Percentiles rank a stretch among this genome's conserved stretches.
Evolutionary conservation across 2,797 vertebrate genomes (phyloP).

Genomic region (Alectoris magna): DNA sequence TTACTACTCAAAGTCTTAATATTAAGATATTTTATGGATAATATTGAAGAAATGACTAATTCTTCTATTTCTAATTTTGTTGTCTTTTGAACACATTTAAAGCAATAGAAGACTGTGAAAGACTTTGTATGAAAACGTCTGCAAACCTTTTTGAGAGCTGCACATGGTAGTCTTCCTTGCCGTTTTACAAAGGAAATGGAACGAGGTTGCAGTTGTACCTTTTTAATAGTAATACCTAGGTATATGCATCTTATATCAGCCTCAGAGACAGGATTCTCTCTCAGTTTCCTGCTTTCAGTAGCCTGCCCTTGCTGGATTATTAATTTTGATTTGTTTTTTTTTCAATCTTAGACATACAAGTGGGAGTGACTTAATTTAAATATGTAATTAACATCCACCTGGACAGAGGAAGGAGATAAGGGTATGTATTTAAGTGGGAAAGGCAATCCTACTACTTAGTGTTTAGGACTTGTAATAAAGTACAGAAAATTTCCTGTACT

Average conservation of each 20-base stretch:
- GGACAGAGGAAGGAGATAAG: neutral
- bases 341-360: neutral
- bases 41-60: neutral
- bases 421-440: neutral
- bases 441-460: neutral
- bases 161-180: neutral
- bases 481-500: neutral
- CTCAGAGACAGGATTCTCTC: neutral
- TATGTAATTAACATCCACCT: neutral
- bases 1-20: neutral
- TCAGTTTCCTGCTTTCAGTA: neutral
- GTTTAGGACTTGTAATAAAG: neutral
- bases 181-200: neutral
- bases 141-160: neutral
- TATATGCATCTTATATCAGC: neutral
- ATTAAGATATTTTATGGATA: neutral
- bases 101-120: neutral
- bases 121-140: neutral
- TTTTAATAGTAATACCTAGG: neutral
- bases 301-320: rapidly evolving
- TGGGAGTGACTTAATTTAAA: neutral
- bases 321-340: neutral
- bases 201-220: neutral
- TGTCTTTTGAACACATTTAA: neutral
- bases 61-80: neutral